Evolutionary conservation across 2,797 vertebrate species (phyloP).

Genomic region (Muscicapa comitata): DNA sequence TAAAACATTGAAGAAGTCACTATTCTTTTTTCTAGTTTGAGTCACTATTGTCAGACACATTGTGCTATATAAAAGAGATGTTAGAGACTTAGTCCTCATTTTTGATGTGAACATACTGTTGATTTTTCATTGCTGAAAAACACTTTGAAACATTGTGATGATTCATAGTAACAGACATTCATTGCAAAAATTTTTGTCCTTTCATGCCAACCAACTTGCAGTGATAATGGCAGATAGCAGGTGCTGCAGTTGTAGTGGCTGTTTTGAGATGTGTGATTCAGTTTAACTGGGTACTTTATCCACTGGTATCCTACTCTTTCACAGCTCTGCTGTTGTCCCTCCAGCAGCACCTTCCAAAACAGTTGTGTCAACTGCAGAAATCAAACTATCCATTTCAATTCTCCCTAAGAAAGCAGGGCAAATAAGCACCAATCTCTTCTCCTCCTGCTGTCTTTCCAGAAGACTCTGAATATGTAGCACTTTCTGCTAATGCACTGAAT

Average conservation of each 20-base stretch:
- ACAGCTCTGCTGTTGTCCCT: not conserved
- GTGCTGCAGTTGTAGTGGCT: not conserved
- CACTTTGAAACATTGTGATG: not conserved
- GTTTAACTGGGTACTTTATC: not conserved
- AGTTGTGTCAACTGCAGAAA: not conserved
- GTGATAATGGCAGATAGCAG: not conserved
- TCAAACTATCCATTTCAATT: not conserved
- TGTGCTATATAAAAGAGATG: not conserved
- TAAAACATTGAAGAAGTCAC: not conserved
- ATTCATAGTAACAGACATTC: not conserved
- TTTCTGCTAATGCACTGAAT: not conserved
- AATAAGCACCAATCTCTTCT: not conserved
- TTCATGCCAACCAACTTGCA: not conserved
- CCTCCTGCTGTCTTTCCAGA: not conserved
- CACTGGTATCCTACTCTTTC: not conserved
- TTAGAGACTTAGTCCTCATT: not conserved
- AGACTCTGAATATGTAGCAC: not conserved
- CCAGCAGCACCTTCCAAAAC: not conserved
- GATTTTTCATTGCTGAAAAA: not conserved
- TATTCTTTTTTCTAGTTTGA: not conserved
- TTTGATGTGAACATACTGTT: not conserved
- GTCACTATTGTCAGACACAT: not conserved
- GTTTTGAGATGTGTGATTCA: not conserved
- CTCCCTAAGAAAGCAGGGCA: not conserved
- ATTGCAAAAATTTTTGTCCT: not conserved